Base-by-base conservation (phyloP, 2,113 vertebrate species). In the Mus pahari region DNA sequence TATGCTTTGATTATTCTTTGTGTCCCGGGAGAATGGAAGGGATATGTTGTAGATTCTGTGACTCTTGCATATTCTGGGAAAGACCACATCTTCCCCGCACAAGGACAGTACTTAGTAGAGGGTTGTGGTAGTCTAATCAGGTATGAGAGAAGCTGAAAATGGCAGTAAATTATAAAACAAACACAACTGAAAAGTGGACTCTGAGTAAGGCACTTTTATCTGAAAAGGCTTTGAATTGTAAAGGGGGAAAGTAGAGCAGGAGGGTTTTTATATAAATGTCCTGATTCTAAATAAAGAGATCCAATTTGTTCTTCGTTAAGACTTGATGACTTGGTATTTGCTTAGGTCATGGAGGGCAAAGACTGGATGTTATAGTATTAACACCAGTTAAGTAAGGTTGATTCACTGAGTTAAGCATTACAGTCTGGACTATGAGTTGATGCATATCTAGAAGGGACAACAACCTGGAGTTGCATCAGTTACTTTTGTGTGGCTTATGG, bases 271-370 rank as follows among this genome's bases (percentile, higher is more conserved):
- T 24, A 79, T 48, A 91, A 94, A 75, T 55, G 94, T 75, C 24
- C 91, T 9, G 48, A 79, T 62, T 93, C 68, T 93, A 89, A 88
- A 88, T 83, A 90, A 97, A 95, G 48, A 94, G 28, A 90, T 77
- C 20, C 16, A 90, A 90, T 24, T 93, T 81, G 53, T 58, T 60
- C 53, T 79, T 33, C 31, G 8, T 33, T 53, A 36, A 74, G 89
- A 93, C 82, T 93, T 96, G 91, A 79, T 93, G 36, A 92, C 33
- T 8, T 77, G 14, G 89, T 53, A 31, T 77, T 95, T 92, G 86
- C 94, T 86, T 87, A 66, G 60, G 60, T 75, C 36, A 93, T 22
- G 5, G 42, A 17, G 58, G 55, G n/a, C 89, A 50, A 89, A 12
- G 91, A 62, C 33, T 92, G 12, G 66, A 28, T 31, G 28, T 48